phyloP scores from a whole-genome alignment of 2,888 invertebrate species.

The Pherbina coryleti region DNA sequence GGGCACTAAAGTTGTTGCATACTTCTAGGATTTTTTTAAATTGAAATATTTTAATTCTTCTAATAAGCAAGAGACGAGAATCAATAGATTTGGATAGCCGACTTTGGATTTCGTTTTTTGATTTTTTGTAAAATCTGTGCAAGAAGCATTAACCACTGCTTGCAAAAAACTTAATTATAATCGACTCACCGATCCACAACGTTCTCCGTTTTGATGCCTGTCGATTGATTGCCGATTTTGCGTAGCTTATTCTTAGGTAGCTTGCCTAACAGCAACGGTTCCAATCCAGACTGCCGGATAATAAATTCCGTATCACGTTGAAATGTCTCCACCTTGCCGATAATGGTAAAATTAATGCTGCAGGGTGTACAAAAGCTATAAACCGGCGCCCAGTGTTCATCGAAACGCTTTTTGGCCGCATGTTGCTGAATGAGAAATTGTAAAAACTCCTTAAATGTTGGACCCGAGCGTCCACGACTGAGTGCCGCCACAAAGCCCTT shows the following conservation, averaged over 20 bases:
- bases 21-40: too few species aligned
- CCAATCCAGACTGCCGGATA: constrained; percentile 73
- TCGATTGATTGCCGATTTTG: constrained; percentile 70
- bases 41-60: too few species aligned
- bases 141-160: too few species aligned
- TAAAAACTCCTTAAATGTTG: constrained; percentile 80
- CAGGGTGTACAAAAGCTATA: constrained; percentile 77
- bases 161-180: too few species aligned
- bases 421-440: constrained; percentile 77
- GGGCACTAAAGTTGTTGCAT: too few species aligned
- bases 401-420: constrained; percentile 72
- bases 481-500: constrained; percentile 55
- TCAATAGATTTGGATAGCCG: too few species aligned
- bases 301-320: constrained; percentile 74
- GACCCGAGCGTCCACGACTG: constrained; percentile 66
- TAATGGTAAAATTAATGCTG: constrained; percentile 75
- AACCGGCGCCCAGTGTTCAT: constrained; percentile 78
- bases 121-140: too few species aligned
- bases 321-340: constrained; percentile 77
- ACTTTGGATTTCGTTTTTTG: too few species aligned
- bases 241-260: constrained; percentile 71
- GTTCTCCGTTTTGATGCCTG: constrained; percentile 68
- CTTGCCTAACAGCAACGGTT: constrained; percentile 71
- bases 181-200: constrained; percentile 71
- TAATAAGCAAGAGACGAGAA: too few species aligned